A percentile compares a stretch with the other conserved stretches of the same genome.
Evolutionary conservation across 2,113 vertebrate genomes (phyloP).

Genomic region (Fregetta grallaria): DNA sequence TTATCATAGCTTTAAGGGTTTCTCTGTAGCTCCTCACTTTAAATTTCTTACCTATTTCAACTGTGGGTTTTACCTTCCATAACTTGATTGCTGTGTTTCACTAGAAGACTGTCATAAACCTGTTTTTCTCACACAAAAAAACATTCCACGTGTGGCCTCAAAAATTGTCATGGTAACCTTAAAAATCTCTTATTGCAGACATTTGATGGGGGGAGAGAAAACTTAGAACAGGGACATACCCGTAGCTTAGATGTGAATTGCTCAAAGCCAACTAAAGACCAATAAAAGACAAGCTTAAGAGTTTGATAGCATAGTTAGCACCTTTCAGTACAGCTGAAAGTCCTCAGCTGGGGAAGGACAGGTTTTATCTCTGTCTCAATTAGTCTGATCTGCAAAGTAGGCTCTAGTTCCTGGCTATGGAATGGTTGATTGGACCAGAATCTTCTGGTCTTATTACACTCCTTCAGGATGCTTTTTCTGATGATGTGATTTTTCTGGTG

Average conservation of each 20-base stretch:
- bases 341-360: background rate
- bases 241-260: background rate
- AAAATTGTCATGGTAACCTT: background rate
- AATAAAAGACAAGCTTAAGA: background rate
- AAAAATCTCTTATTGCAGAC: background rate
- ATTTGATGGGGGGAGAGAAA: background rate
- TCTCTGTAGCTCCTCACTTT: background rate
- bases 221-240: background rate
- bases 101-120: background rate
- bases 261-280: background rate
- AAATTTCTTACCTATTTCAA: background rate
- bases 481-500: background rate
- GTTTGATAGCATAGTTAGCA: background rate
- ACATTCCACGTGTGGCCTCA: background rate
- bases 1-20: background rate
- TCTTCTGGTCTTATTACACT: background rate
- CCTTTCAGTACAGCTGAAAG: background rate
- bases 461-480: background rate
- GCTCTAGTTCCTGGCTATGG: background rate
- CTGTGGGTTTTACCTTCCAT: background rate
- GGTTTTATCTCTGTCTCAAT: background rate
- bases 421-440: background rate
- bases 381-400: background rate
- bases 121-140: background rate
- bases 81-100: background rate